Conservation (phyloP, 2,113 vertebrate genomes). For the Telmatochromis sp. region DNA sequence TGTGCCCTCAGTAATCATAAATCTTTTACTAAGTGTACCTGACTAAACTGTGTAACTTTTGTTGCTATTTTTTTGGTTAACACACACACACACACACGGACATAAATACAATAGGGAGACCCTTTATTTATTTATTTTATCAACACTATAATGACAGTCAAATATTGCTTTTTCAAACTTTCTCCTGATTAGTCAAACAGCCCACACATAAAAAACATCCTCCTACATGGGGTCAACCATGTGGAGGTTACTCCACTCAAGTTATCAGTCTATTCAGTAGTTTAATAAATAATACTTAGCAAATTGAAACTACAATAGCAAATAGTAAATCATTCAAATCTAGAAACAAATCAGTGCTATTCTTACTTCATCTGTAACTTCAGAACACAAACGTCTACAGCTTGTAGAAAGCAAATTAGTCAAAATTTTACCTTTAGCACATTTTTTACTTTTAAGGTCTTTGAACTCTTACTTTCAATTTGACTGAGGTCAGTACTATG, state of each 20-base stretch:
- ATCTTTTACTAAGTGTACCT: neutral
- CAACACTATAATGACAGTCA: neutral
- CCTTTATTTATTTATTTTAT: neutral
- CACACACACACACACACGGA: neutral
- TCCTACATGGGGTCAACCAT: neutral
- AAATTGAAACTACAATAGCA: neutral
- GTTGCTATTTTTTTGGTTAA: neutral
- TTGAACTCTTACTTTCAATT: neutral
- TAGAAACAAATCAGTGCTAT: neutral
- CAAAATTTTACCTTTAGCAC: neutral
- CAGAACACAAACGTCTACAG: neutral
- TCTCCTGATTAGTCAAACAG: neutral
- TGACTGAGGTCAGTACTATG: neutral
- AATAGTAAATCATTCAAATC: neutral
- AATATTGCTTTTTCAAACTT: neutral
- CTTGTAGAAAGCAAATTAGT: neutral
- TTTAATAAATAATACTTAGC: neutral
- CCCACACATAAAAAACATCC: conserved; percentile 15
- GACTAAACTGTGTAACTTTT: neutral
- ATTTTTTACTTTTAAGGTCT: neutral
- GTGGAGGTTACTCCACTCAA: neutral
- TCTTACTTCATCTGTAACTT: neutral
- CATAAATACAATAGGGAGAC: neutral
- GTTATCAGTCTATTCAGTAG: neutral
- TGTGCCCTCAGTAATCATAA: neutral